Evolutionary conservation across 2,888 invertebrate species (phyloP).

Genomic region (Eupsilia transversa): DNA sequence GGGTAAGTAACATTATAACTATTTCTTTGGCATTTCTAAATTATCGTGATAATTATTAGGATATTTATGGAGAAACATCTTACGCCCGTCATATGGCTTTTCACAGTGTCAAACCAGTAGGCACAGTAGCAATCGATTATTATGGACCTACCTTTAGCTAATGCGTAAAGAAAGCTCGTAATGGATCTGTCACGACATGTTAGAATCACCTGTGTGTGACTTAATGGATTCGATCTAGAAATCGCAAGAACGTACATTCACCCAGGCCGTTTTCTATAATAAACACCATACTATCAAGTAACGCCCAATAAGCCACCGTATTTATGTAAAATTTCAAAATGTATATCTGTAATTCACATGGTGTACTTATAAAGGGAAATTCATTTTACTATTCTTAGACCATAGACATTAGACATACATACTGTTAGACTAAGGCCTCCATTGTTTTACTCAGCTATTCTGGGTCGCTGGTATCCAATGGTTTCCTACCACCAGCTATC

Average conservation of each 20-base stretch:
- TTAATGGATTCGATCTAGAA: constrained; percentile 59
- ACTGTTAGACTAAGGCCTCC: too few relatives aligned
- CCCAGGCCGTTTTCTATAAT: background rate
- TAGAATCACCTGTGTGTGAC: constrained; percentile 17
- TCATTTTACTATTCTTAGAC: too few relatives aligned
- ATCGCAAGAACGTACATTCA: constrained; percentile 42
- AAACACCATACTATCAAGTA: background rate
- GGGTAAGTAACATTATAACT: constrained; percentile 90
- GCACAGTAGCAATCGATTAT: background rate
- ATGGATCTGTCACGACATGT: constrained; percentile 30
- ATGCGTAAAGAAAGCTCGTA: constrained; percentile 27
- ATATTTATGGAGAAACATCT: background rate
- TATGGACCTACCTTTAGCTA: background rate
- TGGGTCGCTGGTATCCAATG: background rate
- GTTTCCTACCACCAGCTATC: background rate
- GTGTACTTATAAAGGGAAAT: too few relatives aligned
- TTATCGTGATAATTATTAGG: background rate
- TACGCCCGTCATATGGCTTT: background rate
- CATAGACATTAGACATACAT: background rate
- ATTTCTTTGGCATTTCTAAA: background rate
- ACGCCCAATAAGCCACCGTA: background rate
- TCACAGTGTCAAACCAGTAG: background rate
- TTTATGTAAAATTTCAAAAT: background rate
- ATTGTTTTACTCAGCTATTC: background rate
- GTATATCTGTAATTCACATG: background rate